These are phyloP conservation scores for Neogale vison DNA, from an alignment of 2,113 vertebrate species.

Conservation along the genomic window DNA sequence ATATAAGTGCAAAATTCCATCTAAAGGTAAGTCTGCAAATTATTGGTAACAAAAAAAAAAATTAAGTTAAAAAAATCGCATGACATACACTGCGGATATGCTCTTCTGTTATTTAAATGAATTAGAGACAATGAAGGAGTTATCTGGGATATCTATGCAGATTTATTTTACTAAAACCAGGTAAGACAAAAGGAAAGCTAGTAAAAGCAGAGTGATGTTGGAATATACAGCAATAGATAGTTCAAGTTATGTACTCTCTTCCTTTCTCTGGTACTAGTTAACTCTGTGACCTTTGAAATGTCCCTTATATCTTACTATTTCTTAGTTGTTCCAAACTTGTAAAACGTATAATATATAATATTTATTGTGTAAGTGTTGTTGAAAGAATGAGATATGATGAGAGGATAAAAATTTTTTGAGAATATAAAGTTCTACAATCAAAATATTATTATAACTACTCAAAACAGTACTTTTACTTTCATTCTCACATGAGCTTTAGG, in stretches of 20 bases:
- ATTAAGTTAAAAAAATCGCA: neutral
- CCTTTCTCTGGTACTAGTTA: constrained; percentile 10
- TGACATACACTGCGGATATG: neutral
- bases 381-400: constrained; percentile 4
- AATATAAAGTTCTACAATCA: constrained; percentile 29
- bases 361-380: neutral
- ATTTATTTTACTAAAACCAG: constrained; percentile 46
- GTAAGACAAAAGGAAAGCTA: constrained; percentile 48
- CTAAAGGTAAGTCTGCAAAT: constrained; percentile 39
- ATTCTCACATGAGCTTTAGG: neutral
- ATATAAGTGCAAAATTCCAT: constrained; percentile 15
- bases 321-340: neutral
- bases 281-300: constrained; percentile 40
- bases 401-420: constrained; percentile 39
- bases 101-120: constrained; percentile 33
- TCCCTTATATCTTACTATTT: constrained; percentile 23
- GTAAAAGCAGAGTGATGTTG: neutral
- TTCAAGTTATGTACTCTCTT: neutral
- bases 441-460: neutral
- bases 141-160: neutral
- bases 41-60: neutral
- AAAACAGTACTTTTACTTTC: constrained; percentile 35
- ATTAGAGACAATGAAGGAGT: neutral
- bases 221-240: neutral
- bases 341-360: neutral